Percentiles rank a stretch among this genome's conserved stretches.
phyloP scores from a whole-genome alignment of 1,140 invertebrate species.

The Berghia stephanieae region DNA sequence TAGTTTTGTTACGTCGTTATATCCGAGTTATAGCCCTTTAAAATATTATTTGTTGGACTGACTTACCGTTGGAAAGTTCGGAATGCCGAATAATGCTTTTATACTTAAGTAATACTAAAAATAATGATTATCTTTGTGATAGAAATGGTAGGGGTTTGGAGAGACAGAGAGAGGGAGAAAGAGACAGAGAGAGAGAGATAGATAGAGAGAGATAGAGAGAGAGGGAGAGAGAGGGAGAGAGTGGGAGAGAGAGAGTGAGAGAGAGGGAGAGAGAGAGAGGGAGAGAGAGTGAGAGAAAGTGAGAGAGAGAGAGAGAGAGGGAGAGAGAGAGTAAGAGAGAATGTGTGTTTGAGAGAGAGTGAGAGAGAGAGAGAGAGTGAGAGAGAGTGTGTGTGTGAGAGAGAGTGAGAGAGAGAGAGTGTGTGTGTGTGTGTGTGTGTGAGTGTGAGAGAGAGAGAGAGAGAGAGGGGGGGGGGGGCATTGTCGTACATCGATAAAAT shows the following conservation, averaged over 20 bases:
- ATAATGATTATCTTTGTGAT: not conserved
- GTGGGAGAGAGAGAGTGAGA: too few relatives aligned
- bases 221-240: too few relatives aligned
- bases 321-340: not conserved
- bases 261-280: not conserved
- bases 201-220: too few relatives aligned
- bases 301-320: constrained; percentile 1
- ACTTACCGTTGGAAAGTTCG: not conserved
- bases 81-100: not conserved
- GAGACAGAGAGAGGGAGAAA: not conserved
- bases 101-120: not conserved
- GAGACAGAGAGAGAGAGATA: too few relatives aligned
- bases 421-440: constrained; percentile 1
- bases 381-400: not conserved
- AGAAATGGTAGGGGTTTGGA: not conserved
- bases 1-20: too few relatives aligned
- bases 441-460: not conserved
- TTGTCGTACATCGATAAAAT: too few relatives aligned
- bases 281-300: not conserved
- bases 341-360: not conserved
- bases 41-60: not conserved
- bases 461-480: not conserved
- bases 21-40: not conserved
- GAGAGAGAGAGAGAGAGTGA: not conserved
- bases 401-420: not conserved